A percentile compares a stretch with the other conserved stretches of the same genome.
phyloP scores from a whole-genome alignment of 2,113 vertebrate genomes.

The Ranitomeya variabilis region DNA sequence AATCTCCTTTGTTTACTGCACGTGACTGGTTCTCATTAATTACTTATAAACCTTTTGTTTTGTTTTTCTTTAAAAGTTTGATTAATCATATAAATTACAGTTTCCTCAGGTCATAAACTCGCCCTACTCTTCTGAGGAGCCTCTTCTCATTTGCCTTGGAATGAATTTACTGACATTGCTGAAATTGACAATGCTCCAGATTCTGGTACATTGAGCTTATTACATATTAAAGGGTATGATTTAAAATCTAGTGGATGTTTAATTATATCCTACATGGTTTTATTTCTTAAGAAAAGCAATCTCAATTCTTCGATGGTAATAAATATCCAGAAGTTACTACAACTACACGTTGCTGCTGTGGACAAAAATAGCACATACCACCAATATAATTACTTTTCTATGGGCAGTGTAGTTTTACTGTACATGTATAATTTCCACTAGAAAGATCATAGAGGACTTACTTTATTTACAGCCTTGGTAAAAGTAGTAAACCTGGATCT shows the following conservation, averaged over 20 bases:
- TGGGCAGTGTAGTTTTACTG: background rate
- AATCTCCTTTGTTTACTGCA: background rate
- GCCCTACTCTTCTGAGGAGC: background rate
- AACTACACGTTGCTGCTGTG: background rate
- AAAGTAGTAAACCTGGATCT: no score
- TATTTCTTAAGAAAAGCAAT: background rate
- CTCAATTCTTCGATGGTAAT: background rate
- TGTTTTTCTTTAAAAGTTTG: background rate
- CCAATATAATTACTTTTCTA: background rate
- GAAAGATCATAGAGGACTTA: background rate
- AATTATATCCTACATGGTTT: background rate
- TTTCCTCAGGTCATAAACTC: background rate
- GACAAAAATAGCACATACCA: background rate
- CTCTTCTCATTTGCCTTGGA: background rate
- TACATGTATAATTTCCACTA: background rate
- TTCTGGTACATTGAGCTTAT: background rate
- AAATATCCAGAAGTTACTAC: background rate
- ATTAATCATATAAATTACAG: background rate
- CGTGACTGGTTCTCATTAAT: background rate
- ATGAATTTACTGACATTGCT: background rate
- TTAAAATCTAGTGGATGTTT: background rate
- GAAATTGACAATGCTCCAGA: background rate
- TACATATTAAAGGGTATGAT: background rate
- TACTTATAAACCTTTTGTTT: background rate
- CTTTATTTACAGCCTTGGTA: background rate